Conservation (phyloP, 2,797 vertebrate species). For the Bovichtus variegatus region DNA sequence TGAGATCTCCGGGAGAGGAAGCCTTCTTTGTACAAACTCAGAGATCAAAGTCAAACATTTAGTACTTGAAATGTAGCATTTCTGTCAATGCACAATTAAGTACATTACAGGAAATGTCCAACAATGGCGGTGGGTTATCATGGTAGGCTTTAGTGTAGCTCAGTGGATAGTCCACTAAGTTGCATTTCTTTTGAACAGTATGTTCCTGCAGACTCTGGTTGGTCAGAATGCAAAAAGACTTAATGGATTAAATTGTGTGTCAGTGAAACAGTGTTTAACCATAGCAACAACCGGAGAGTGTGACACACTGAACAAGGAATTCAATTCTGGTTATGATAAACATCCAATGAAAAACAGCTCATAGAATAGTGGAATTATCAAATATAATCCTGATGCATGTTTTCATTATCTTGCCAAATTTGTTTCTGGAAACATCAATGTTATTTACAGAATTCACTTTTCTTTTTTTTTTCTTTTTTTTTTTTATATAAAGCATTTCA, state of each 20-base stretch:
- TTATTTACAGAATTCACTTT: background rate
- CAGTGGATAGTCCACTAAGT: background rate
- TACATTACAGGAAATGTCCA: slow-evolving; percentile 4
- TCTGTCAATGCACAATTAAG: background rate
- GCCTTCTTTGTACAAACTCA: slow-evolving; percentile 16
- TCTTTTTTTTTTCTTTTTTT: too few species aligned
- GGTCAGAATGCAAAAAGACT: slow-evolving; percentile 2
- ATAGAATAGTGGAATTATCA: background rate
- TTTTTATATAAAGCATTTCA: background rate
- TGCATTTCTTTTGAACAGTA: background rate
- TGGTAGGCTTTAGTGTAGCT: background rate
- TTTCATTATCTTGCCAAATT: background rate
- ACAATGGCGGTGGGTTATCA: background rate
- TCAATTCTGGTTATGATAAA: slow-evolving; percentile 20
- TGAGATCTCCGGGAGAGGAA: slow-evolving; percentile 34
- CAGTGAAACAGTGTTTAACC: slow-evolving; percentile 12
- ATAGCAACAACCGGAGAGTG: slow-evolving; percentile 12
- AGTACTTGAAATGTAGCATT: background rate
- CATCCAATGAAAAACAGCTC: background rate
- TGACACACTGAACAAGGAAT: slow-evolving; percentile 41
- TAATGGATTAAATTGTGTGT: background rate
- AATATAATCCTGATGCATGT: background rate
- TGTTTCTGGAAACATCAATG: slow-evolving; percentile 19
- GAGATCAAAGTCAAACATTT: slow-evolving; percentile 40
- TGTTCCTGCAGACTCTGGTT: background rate